Evolutionary conservation across 2,888 invertebrate species (phyloP).

Genomic region (Diogma glabrata): DNA sequence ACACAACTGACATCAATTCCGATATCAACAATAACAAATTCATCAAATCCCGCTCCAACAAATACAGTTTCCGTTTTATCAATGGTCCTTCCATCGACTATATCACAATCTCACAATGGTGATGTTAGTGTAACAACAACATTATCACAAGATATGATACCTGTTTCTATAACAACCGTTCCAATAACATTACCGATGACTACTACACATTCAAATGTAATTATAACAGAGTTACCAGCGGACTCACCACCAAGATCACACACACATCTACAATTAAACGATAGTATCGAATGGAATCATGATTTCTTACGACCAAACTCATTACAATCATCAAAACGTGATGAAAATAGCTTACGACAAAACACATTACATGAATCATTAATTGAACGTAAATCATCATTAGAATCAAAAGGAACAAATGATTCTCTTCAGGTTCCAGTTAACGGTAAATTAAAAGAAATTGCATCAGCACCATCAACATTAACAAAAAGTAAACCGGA

Average conservation of each 20-base stretch:
- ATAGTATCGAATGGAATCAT: background rate
- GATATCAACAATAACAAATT: background rate
- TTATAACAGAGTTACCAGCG: slow-evolving; percentile 6
- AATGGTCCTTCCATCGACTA: background rate
- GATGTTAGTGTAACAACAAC: background rate
- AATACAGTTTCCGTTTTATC: slow-evolving; percentile 4
- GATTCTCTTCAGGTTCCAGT: slow-evolving; percentile 10
- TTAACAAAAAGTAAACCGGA: slow-evolving; percentile 32
- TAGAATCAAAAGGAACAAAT: slow-evolving; percentile 8
- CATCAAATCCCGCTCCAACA: slow-evolving; percentile 1
- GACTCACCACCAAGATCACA: background rate
- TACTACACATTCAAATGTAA: slow-evolving; percentile 1
- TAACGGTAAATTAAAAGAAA: slow-evolving; percentile 17
- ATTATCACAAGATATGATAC: background rate
- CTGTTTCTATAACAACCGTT: background rate
- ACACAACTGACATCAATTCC: background rate
- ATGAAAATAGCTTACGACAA: background rate
- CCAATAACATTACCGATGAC: background rate
- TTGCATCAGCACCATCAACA: slow-evolving; percentile 31
- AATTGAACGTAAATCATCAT: slow-evolving; percentile 1
- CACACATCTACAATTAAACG: background rate
- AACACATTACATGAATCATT: background rate
- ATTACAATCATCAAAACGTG: background rate
- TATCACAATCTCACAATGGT: background rate
- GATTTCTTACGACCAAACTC: background rate